Evolutionary conservation across 2,113 vertebrate genomes (phyloP).

Genomic region (Mesocricetus auratus): DNA sequence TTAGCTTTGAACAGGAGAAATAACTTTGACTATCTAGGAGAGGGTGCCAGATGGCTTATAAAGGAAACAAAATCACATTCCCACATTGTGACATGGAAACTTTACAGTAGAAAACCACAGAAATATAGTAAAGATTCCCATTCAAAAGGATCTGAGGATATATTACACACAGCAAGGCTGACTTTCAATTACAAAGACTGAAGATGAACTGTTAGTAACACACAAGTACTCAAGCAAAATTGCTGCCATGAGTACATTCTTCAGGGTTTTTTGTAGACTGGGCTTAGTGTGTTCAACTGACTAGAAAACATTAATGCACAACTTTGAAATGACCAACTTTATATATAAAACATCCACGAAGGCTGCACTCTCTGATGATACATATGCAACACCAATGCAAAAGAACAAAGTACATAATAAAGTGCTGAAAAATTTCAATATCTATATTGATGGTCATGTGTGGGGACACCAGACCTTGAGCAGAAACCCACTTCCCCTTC

Average conservation of each 20-base stretch:
- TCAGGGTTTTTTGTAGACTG: not conserved
- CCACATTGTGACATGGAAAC: conserved; percentile 15
- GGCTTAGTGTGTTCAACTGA: not conserved
- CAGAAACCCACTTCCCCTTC: too few relatives aligned
- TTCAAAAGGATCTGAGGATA: not conserved
- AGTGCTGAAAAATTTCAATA: not conserved
- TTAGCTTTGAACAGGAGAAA: conserved; percentile 18
- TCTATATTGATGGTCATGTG: not conserved
- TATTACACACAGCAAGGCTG: not conserved
- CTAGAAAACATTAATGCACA: not conserved
- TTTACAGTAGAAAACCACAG: not conserved
- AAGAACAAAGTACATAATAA: not conserved
- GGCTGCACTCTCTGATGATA: not conserved
- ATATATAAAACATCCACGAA: not conserved
- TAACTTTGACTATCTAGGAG: not conserved
- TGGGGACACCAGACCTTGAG: too few relatives aligned
- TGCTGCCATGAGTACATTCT: not conserved
- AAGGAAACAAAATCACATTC: not conserved
- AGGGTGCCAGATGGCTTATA: not conserved
- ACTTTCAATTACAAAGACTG: not conserved
- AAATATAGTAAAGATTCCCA: not conserved
- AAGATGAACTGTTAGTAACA: not conserved
- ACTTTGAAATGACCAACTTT: not conserved
- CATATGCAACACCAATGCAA: not conserved
- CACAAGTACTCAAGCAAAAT: not conserved